Base-by-base conservation (phyloP, 2,888 invertebrate species). In the Parascotia fuliginaria region DNA sequence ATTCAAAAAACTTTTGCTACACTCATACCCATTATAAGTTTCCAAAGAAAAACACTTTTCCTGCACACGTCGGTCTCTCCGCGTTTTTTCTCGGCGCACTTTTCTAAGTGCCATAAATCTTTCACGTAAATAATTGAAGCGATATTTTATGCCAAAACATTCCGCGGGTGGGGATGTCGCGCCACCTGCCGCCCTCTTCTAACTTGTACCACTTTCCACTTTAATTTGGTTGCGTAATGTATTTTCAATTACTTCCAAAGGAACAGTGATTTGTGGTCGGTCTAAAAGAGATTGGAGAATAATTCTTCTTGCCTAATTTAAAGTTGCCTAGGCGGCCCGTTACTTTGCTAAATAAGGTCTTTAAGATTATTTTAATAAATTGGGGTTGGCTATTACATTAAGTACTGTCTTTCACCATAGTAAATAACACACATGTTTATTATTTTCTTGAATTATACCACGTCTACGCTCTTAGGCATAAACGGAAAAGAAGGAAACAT, bases 71-170 rank as follows among this genome's bases (percentile, higher is more conserved):
- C 87, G 84, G 68, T 67, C 64, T 46, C 89, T 85, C 79, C 79
- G 83, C 81, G 83, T 89, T 91, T 91, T 92, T 92, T 89, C 90
- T 84, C 85, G 77, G 91, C 91, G 89, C 91, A 90, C 89, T 92
- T 92, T 89, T 90, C 90, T 89, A 92, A 92, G 91, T 89, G 83
- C 89, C 48, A 92, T 92, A 92, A 92, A 92, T 92, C 92, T 92
- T 79, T 84, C 89, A 87, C 89, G 91, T 92, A 92, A 92, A 92
- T 92, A 92, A 92, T 92, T 92, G 92, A 92, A 92, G 92, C 92
- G 89, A 92, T 92, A 92, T 92, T 92, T 92, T 92, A 92, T 92
- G 92, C 92, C 92, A 89, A 91, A 92, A 90, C 91, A 91, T 92
- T 90, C 89, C 88, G 85, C 82, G 80, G 87, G 84, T 79, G 77